Conservation (phyloP, 1,140 invertebrate species). For the Drosophila suzukii region DNA sequence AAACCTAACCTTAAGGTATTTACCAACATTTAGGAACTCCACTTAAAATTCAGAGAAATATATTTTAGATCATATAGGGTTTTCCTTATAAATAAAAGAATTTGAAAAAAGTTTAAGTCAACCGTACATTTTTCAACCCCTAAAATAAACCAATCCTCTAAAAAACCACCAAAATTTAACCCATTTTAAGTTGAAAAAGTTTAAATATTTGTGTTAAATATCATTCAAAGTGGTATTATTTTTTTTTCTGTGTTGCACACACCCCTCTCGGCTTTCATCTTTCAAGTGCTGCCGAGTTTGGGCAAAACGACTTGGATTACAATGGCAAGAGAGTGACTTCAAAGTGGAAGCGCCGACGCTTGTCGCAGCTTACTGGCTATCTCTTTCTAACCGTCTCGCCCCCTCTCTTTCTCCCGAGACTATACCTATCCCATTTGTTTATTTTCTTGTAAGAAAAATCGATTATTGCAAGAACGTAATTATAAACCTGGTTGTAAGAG, state of each 20-base stretch:
- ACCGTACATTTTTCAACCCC: too few species aligned
- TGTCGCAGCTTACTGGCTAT: not conserved
- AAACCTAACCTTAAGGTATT: too few species aligned
- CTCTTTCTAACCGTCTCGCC: not conserved
- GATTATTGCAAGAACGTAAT: slow-evolving; percentile 3
- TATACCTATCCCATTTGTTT: slow-evolving; percentile 10
- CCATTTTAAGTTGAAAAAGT: not conserved
- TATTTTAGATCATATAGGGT: too few species aligned
- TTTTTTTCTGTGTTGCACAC: slow-evolving; percentile 13
- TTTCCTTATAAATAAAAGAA: too few species aligned
- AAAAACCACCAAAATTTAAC: not conserved
- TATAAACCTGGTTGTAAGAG: not conserved
- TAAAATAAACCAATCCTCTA: not conserved
- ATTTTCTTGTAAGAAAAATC: slow-evolving; percentile 39
- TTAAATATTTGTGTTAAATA: too few species aligned
- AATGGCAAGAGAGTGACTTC: slow-evolving; percentile 30
- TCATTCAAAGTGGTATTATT: too few species aligned
- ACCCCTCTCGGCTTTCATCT: slow-evolving; percentile 35
- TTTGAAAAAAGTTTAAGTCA: too few species aligned
- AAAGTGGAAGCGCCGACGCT: slow-evolving; percentile 31
- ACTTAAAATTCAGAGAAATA: too few species aligned
- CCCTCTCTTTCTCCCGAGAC: not conserved
- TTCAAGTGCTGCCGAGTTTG: slow-evolving; percentile 35
- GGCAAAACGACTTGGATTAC: slow-evolving; percentile 45
- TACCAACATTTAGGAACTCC: too few species aligned